Evolutionary conservation across 64 coral and sea anemone genomes (phyloP), one percentile per base, ranked within the genome.

Genomic region (Porites australiensis): DNA sequence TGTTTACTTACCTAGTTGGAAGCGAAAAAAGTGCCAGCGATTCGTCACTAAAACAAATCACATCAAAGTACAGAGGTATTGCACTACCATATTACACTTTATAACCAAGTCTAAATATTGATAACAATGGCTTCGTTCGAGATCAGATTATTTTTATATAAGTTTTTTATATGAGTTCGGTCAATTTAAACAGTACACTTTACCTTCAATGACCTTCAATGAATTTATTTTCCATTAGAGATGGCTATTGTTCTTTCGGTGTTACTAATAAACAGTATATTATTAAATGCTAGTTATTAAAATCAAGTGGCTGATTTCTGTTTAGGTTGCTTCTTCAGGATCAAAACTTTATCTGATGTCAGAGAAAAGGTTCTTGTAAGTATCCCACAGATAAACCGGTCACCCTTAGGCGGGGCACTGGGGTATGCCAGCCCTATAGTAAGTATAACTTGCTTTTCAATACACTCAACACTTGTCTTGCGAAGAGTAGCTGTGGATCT

Each of bases 1-100:
- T 91, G 44, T 91, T 91, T 65, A 82, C 78, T 61, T 91, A 91
- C 37, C 20, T 91, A 15, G 79, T 91, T n/a, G 89, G 89, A 64
- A 70, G 89, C 15, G 68, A 75, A 74, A 82, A 91, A 52, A 45
- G 44, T 63, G 45, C 78, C 7, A 80, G 68, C 10, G 54, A 50
- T 15, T 21, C 46, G 4, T 67, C 89, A 58, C 50, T 91, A 13
- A 70, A 83, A 37, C 10, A 83, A 6, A 82, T 91, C 6, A 72
- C 50, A 2, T 23, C 45, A 72, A 20, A 63, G 13, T 60, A 82
- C 21, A 64, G 65, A 83, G 89, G 89, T 91, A 75, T 13, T 9
- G 67, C 2, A 76, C 52, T 58, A 4, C 8, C 6, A 43, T 27
- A 14, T 55, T 58, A 5, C 27, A 37, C 27, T 37, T 37, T 37